phyloP scores from a whole-genome alignment of 2,797 vertebrate species.

The Platyrinchus mystaceus region DNA sequence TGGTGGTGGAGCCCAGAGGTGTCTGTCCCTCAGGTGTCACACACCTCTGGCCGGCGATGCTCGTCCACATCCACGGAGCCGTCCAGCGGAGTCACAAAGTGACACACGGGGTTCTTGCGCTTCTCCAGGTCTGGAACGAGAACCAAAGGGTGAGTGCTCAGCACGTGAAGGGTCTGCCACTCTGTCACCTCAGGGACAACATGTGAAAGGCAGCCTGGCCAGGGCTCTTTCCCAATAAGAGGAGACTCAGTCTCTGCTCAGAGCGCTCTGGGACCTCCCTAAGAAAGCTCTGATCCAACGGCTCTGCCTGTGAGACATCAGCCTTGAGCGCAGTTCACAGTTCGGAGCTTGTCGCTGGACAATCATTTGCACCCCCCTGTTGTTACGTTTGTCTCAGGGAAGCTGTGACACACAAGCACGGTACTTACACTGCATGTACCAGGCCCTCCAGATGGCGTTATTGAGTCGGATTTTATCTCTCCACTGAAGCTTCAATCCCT shows the following conservation, averaged over 20 bases:
- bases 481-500: slow-evolving; percentile 96
- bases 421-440: slow-evolving; percentile 98
- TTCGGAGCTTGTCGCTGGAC: neutral
- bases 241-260: neutral
- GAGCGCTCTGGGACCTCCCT: neutral
- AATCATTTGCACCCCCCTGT: neutral
- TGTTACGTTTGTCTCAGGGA: neutral
- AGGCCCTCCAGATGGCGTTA: slow-evolving; percentile 99
- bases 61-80: slow-evolving; percentile 88
- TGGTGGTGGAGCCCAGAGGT: neutral
- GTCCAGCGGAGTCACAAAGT: slow-evolving; percentile 94
- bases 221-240: neutral
- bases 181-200: neutral
- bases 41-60: slow-evolving; percentile 89
- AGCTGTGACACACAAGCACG: neutral
- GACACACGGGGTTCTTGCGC: slow-evolving; percentile 93
- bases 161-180: neutral
- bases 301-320: neutral
- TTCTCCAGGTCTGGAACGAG: slow-evolving; percentile 89
- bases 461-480: slow-evolving; percentile 99
- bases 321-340: neutral
- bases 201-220: neutral
- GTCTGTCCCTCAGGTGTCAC: neutral
- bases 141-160: neutral
- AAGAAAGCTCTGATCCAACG: neutral